Base-by-base conservation (phyloP, 2,888 invertebrate genomes). In the Nemotelus nigrinus region DNA sequence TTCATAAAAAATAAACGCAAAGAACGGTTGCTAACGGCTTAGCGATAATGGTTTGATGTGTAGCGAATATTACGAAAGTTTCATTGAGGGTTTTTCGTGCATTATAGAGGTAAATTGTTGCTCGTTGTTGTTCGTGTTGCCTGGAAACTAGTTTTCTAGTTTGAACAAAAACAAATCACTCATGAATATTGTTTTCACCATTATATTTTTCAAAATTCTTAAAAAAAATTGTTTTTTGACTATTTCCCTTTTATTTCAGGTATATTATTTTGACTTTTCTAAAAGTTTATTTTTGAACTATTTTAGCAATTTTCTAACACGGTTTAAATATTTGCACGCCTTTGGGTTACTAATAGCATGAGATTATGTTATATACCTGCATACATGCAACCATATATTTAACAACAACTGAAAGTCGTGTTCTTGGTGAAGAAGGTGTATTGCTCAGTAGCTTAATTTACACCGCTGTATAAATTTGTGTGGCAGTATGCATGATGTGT, bases 181-280 rank as follows among this genome's bases (percentile, higher is more conserved):
- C 53, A 70, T 70, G 70, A 47, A 55, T 55, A 70, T 70, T 65
- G 41, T 65, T 65, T 65, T 65, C 47, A 65, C 8, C 60, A 60
- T 47, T 57, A 39, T 60, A 25, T 48, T 57, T 72, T 74, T 74
- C 74, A 63, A 74, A 74, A 74, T 74, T 74, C 50, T 10, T 55
- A 43, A 10, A 3, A 60, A 39, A 60, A 44, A 72, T n/a, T 8
- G 63, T 57, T 55, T 71, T 71, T 55, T 74, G 60, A 74, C 63
- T 74, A 60, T 74, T 74, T 72, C 57, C 60, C 60, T 74, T 74
- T 72, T 72, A 72, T 72, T 74, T 74, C 74, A 74, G 74, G 74
- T 74, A 60, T 74, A 70, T 74, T 74, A 41, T 74, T 72, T 74
- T 63, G 60, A 74, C 60, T 74, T 74, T 60, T 60, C 41, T 4